A percentile compares a stretch with the other conserved stretches of the same genome.
Evolutionary conservation across 1,140 invertebrate genomes (phyloP).

Genomic region (Ips typographus): DNA sequence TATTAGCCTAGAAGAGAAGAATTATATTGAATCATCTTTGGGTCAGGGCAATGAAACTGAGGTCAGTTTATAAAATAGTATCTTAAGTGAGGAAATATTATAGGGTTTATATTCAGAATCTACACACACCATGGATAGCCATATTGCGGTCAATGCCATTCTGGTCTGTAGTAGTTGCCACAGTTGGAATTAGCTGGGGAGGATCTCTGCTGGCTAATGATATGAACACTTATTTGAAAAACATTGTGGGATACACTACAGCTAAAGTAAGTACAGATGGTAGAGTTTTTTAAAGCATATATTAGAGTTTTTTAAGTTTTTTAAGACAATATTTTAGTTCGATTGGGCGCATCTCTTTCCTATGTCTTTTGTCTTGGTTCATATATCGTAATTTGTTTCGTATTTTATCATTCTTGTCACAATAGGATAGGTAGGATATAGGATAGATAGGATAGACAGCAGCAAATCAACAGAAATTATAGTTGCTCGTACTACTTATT

Average conservation of each 20-base stretch:
- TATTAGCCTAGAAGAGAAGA: constrained; percentile 62
- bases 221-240: constrained; percentile 86
- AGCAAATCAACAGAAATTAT: no score
- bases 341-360: no score
- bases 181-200: constrained; percentile 90
- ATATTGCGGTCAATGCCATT: constrained; percentile 79
- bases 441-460: no score
- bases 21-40: constrained; percentile 63
- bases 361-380: no score
- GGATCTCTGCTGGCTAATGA: constrained; percentile 89
- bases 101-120: constrained; percentile 7
- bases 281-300: background rate
- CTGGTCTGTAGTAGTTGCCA: constrained; percentile 78
- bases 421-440: no score
- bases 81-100: background rate
- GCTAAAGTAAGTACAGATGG: constrained; percentile 51
- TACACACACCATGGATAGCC: constrained; percentile 71
- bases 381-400: no score
- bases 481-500: no score
- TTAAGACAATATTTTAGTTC: no score
- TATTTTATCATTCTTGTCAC: no score
- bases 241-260: constrained; percentile 78
- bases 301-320: background rate
- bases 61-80: background rate
- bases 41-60: constrained; percentile 43